Evolutionary conservation across 2,113 vertebrate species (phyloP).

Genomic region (Cyphomyrus discorhynchus): DNA sequence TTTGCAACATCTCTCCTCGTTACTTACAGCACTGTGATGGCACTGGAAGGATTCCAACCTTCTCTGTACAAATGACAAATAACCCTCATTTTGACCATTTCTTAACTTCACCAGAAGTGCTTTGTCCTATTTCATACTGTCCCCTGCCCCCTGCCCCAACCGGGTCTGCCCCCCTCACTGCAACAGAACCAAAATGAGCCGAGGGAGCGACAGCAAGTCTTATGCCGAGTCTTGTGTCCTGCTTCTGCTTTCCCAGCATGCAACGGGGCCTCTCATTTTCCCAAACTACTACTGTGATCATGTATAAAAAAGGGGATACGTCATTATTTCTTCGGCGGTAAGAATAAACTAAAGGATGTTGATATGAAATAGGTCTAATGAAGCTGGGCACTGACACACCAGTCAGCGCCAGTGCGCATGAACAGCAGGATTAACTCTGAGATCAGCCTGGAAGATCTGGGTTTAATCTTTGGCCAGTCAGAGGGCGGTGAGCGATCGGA

Average conservation of each 20-base stretch:
- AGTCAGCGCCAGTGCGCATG: neutral
- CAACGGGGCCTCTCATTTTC: neutral
- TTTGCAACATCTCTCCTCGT: neutral
- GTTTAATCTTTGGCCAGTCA: slow-evolving; percentile 22
- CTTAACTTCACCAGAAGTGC: neutral
- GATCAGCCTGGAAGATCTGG: neutral
- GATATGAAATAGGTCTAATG: neutral
- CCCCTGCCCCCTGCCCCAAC: neutral
- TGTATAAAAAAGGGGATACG: neutral
- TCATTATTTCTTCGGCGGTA: neutral
- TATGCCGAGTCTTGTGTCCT: neutral
- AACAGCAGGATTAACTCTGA: neutral
- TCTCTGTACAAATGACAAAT: neutral
- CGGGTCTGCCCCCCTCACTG: neutral
- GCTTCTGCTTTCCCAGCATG: slow-evolving; percentile 17
- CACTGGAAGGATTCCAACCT: neutral
- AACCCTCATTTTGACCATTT: neutral
- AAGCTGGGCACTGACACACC: neutral
- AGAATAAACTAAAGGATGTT: neutral
- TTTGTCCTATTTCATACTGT: neutral
- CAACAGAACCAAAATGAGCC: neutral
- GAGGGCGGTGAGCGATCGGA: slow-evolving; percentile 15
- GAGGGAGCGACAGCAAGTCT: neutral
- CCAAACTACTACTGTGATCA: neutral
- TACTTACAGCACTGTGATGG: neutral